phyloP scores from a whole-genome alignment of 2,113 vertebrate species.

The Clarias magur region DNA sequence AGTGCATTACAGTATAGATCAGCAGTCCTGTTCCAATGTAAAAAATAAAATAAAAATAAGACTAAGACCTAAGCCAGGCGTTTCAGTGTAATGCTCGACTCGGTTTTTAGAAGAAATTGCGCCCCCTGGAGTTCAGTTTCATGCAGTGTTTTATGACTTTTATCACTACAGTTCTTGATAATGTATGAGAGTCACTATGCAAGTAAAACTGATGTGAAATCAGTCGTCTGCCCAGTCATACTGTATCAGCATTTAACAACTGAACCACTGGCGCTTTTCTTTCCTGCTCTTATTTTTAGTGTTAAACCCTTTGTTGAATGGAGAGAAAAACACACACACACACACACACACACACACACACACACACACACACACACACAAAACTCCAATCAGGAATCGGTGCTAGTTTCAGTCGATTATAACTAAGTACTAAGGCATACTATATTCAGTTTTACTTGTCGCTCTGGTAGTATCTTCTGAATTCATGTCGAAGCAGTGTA shows the following conservation, averaged over 20 bases:
- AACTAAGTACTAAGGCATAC: not conserved
- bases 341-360: too few species aligned
- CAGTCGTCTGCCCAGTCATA: not conserved
- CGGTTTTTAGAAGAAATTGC: not conserved
- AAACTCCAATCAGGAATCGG: not conserved
- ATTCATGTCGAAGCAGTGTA: not conserved
- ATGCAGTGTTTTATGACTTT: not conserved
- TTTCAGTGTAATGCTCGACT: not conserved
- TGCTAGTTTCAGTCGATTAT: not conserved
- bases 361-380: not conserved
- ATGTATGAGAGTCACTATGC: not conserved
- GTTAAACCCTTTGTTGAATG: not conserved
- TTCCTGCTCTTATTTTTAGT: not conserved
- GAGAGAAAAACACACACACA: too few species aligned
- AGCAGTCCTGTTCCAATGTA: not conserved
- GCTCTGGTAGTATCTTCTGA: not conserved
- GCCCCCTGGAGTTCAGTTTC: conserved; percentile 17
- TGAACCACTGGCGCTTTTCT: not conserved
- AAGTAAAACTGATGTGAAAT: conserved; percentile 10
- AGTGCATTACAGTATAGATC: not conserved
- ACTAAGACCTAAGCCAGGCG: not conserved
- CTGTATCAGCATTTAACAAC: not conserved
- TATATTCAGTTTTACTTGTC: not conserved
- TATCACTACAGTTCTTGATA: not conserved
- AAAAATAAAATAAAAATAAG: not conserved